phyloP scores from a whole-genome alignment of 2,797 vertebrate genomes.

The Pempheris klunzingeri region DNA sequence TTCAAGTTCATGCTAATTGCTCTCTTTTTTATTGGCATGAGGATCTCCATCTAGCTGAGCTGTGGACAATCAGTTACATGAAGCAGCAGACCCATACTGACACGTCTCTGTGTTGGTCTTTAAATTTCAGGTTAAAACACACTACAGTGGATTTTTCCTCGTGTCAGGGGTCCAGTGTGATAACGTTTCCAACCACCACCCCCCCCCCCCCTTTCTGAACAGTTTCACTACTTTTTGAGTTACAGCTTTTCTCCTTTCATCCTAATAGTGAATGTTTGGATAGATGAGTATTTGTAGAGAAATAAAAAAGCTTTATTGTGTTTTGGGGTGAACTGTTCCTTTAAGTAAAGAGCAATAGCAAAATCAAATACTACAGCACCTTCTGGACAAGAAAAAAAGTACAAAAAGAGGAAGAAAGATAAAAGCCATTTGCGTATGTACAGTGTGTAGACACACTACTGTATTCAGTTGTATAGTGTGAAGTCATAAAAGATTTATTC shows the following conservation, averaged over 20 bases:
- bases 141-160: not conserved
- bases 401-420: not conserved
- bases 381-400: slow-evolving; percentile 29
- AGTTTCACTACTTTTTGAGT: not conserved
- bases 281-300: not conserved
- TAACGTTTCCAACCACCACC: no score
- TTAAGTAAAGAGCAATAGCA: slow-evolving; percentile 42
- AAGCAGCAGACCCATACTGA: slow-evolving; percentile 33
- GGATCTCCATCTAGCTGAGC: slow-evolving; percentile 34
- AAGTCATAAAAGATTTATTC: slow-evolving; percentile 23
- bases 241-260: not conserved
- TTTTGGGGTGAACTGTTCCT: not conserved
- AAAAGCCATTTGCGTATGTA: slow-evolving; percentile 38
- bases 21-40: not conserved
- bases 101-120: slow-evolving; percentile 33
- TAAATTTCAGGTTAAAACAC: slow-evolving; percentile 36
- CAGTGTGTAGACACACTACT: slow-evolving; percentile 28
- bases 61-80: slow-evolving; percentile 80
- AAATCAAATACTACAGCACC: slow-evolving; percentile 47
- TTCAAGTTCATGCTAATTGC: slow-evolving; percentile 14
- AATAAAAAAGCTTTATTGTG: not conserved
- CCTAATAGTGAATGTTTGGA: not conserved
- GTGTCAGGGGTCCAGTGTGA: not conserved
- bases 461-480: slow-evolving; percentile 1
- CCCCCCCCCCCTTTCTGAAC: no score